Percentiles rank a stretch among this genome's conserved stretches.
Evolutionary conservation across 2,113 vertebrate genomes (phyloP).

Genomic region (Gallinago media): DNA sequence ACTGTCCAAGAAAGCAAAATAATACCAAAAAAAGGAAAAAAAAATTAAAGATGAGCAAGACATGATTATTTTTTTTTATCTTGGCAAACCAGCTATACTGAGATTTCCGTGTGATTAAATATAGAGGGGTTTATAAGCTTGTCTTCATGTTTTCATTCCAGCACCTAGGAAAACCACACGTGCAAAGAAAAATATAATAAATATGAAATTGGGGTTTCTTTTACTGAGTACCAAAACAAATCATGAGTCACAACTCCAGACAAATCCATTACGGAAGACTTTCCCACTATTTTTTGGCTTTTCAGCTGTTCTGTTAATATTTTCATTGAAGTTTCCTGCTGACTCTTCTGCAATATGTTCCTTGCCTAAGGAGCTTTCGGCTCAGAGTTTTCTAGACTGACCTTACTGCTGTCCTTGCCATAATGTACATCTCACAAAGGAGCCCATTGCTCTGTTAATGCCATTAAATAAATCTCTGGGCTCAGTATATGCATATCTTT

Average conservation of each 20-base stretch:
- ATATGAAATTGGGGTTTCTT: neutral
- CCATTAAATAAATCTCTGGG: neutral
- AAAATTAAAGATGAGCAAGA: neutral
- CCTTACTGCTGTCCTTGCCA: neutral
- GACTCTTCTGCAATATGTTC: neutral
- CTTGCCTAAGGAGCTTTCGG: neutral
- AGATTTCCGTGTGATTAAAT: neutral
- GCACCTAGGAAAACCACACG: conserved; percentile 20
- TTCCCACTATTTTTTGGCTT: neutral
- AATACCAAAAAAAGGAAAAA: neutral
- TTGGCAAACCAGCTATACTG: neutral
- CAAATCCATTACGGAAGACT: neutral
- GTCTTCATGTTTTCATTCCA: neutral
- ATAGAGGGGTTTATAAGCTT: neutral
- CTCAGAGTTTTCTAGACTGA: neutral
- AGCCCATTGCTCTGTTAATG: neutral
- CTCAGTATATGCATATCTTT: neutral
- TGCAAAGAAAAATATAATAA: neutral
- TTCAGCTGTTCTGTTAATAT: neutral
- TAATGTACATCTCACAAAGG: neutral
- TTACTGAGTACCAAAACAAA: neutral
- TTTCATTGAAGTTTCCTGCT: neutral
- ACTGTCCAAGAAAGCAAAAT: neutral
- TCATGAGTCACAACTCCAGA: neutral
- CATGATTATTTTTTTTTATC: neutral